Conservation (phyloP, 2,888 invertebrate genomes). For the Sarcophaga rosellei region DNA sequence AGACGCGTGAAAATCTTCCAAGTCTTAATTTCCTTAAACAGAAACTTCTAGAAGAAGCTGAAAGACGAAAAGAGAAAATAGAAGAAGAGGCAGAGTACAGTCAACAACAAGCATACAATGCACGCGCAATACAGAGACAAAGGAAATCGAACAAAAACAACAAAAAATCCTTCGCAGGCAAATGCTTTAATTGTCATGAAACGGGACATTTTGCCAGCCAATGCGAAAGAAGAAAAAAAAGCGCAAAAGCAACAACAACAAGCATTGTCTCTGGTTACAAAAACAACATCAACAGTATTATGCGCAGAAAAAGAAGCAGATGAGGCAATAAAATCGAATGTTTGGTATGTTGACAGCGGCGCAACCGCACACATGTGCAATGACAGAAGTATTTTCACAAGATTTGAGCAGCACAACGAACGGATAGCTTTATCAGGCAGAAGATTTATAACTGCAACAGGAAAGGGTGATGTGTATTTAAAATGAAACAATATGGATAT, state of each 20-base stretch:
- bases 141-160: background rate
- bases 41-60: conserved; percentile 24
- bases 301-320: conserved; percentile 41
- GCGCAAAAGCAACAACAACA: conserved; percentile 45
- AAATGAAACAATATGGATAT: conserved; percentile 59
- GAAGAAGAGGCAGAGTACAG: conserved; percentile 2
- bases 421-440: conserved; percentile 61
- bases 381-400: conserved; percentile 46
- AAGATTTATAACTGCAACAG: conserved; percentile 57
- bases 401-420: conserved; percentile 58
- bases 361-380: conserved; percentile 62
- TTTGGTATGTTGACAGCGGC: conserved; percentile 62
- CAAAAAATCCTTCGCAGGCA: conserved; percentile 51
- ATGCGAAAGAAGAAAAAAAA: conserved; percentile 41
- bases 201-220: conserved; percentile 42
- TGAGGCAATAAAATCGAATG: conserved; percentile 18
- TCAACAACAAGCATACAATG: conserved; percentile 41
- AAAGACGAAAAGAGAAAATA: conserved; percentile 40
- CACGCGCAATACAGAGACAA: conserved; percentile 8
- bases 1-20: conserved; percentile 16
- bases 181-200: conserved; percentile 46
- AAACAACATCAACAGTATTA: conserved; percentile 19
- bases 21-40: conserved; percentile 14
- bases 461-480: conserved; percentile 65
- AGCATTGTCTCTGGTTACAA: conserved; percentile 52